Base-by-base conservation (phyloP, 1,140 invertebrate genomes). In the Meloidogyne exigua region DNA sequence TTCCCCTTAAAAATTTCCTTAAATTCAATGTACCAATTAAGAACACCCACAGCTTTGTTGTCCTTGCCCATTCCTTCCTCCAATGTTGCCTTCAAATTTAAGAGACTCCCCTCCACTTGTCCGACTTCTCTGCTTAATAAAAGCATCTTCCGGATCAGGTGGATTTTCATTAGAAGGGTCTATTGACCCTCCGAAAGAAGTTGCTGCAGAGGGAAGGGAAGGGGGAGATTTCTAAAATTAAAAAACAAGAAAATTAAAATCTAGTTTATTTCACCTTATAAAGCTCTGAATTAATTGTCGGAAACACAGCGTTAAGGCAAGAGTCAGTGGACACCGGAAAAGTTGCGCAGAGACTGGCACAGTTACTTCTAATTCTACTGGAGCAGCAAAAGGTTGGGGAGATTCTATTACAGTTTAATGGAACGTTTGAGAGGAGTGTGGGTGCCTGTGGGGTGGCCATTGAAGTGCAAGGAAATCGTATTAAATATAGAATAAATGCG, bases 391-490 rank as follows among this genome's bases (percentile, higher is more conserved):
- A 75, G 13, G 39, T 28, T 21, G 76, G 25, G n/a, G 39, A 75
- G 10, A 78, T 67, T 10, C 76, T 75, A 28, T 21, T 66, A 68
- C 76, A 78, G 25, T 78, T 66, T 63, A 78, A 78, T 15, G 32
- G 57, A 57, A 64, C 28, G 13, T 28, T 57, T 36, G 71, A 21
- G 5, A 26, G 12, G 18, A 18, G 23, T 62, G 28, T 12, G 4
- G 39, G 7, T 7, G 32, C n/a, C n/a, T n/a, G 57, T 64, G 36
- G 36, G 7, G n/a, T 9, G 2, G 42, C 18, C 18, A 11, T 23
- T n/a, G 9, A 26, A 0, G 4, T 36, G 2, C 12, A 36, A 73
- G 12, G 23, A 64, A n/a, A 72, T 21, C 21, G 26, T 21, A 25
- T 25, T 12, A 23, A 64, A 26, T 64, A 21, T 1, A 73, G 1